Percentiles rank a stretch among this genome's conserved stretches.
phyloP scores from a whole-genome alignment of 2,888 invertebrate species.

The Trichacis sp. region DNA sequence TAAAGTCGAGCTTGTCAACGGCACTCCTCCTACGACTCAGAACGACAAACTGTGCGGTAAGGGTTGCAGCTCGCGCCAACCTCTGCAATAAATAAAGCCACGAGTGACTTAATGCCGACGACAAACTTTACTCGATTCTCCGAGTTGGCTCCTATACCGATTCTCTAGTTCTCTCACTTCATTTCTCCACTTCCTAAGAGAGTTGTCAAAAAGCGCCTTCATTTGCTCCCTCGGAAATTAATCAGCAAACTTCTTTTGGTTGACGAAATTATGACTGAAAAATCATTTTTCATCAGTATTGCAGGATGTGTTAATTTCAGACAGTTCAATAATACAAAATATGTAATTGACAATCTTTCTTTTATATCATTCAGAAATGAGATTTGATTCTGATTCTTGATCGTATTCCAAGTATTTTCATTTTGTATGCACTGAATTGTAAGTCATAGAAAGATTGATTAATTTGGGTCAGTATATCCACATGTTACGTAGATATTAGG shows the following conservation, averaged over 20 bases:
- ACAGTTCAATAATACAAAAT: too few species aligned
- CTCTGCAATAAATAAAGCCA: constrained; percentile 60
- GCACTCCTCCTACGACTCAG: constrained; percentile 51
- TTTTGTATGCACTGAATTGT: too few species aligned
- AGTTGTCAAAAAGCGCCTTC: constrained; percentile 39
- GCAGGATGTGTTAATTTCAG: too few species aligned
- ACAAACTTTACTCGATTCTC: constrained; percentile 52
- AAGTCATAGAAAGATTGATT: too few species aligned
- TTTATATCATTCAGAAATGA: too few species aligned
- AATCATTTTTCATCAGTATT: too few species aligned
- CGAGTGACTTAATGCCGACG: constrained; percentile 59
- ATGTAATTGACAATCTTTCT: too few species aligned
- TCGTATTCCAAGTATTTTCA: too few species aligned
- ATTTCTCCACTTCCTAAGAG: constrained; percentile 20
- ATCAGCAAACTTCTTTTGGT: constrained; percentile 19
- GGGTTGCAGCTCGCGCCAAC: constrained; percentile 50
- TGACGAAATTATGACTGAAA: too few species aligned
- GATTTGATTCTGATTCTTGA: too few species aligned
- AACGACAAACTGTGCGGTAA: constrained; percentile 55
- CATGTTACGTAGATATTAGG: too few species aligned
- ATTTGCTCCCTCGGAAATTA: constrained; percentile 30
- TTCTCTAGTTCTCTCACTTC: constrained; percentile 32
- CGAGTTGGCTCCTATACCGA: constrained; percentile 35
- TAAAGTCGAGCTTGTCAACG: constrained; percentile 59
- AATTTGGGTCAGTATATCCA: too few species aligned